Conservation (phyloP, 1,140 invertebrate genomes). For the Bombyx mandarina region DNA sequence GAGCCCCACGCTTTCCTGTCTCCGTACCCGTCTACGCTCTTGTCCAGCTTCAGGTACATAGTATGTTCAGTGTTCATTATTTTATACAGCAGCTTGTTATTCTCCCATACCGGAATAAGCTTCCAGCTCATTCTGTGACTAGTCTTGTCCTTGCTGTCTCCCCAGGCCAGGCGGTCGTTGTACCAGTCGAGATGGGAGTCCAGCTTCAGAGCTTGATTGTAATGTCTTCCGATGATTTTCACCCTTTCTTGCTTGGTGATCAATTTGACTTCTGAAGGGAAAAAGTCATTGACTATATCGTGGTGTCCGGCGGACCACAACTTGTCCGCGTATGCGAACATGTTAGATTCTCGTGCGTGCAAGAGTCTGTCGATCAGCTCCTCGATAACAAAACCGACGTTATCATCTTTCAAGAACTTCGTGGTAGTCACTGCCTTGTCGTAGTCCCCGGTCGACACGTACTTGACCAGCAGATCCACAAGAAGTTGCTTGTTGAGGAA, state of each 20-base stretch:
- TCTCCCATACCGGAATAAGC: background rate
- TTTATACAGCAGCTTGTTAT: background rate
- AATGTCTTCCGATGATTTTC: background rate
- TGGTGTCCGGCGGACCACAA: background rate
- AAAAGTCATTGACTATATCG: background rate
- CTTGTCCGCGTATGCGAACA: background rate
- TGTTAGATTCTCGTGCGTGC: background rate
- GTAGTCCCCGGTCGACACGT: background rate
- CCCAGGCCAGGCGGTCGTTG: background rate
- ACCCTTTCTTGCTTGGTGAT: background rate
- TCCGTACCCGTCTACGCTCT: background rate
- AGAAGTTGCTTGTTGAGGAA: background rate
- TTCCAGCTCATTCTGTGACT: background rate
- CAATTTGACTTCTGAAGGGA: background rate
- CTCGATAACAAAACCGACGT: background rate
- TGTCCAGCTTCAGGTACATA: background rate
- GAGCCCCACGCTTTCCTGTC: no score
- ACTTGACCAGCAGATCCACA: background rate
- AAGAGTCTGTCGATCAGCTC: background rate
- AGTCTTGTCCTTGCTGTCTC: background rate
- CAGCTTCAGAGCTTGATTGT: slow-evolving; percentile 1
- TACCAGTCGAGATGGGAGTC: background rate
- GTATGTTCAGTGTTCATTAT: background rate
- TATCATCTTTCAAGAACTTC: background rate
- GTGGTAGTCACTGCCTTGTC: background rate